Conservation (phyloP, 2,888 invertebrate genomes). For the Drosophila birchii region DNA sequence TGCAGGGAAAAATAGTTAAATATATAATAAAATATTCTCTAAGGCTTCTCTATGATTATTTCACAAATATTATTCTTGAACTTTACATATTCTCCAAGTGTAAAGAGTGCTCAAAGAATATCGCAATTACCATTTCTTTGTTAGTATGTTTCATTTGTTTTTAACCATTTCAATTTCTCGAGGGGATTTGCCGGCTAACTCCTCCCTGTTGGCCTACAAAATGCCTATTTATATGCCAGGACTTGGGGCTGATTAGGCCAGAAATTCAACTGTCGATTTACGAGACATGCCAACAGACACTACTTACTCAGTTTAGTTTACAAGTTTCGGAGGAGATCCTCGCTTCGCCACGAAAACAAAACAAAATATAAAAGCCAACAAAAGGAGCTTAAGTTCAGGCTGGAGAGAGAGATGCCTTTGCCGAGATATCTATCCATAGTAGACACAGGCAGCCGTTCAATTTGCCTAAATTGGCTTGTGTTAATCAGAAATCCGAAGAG, state of each 20-base stretch:
- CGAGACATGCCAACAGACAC: slow-evolving; percentile 29
- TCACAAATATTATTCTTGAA: not conserved
- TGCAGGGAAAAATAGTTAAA: too few species aligned
- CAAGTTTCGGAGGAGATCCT: slow-evolving; percentile 19
- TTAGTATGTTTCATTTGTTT: slow-evolving; percentile 70
- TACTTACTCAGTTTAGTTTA: slow-evolving; percentile 45
- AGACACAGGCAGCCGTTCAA: slow-evolving; percentile 63
- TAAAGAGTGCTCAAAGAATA: not conserved
- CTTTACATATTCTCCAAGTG: not conserved
- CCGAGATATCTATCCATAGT: slow-evolving; percentile 20
- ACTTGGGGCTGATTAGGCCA: slow-evolving; percentile 67
- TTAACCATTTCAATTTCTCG: slow-evolving; percentile 76
- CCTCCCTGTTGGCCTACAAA: slow-evolving; percentile 32
- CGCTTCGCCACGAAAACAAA: slow-evolving; percentile 32
- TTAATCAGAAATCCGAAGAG: slow-evolving; percentile 63
- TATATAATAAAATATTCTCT: not conserved
- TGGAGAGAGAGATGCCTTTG: slow-evolving; percentile 26
- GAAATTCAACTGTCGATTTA: slow-evolving; percentile 64
- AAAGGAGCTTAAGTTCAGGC: slow-evolving; percentile 25
- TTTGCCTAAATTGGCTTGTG: slow-evolving; percentile 78
- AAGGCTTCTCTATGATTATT: not conserved
- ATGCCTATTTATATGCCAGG: slow-evolving; percentile 60
- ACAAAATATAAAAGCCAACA: slow-evolving; percentile 52
- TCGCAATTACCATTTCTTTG: slow-evolving; percentile 5
- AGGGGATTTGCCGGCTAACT: slow-evolving; percentile 51